Conservation (phyloP, 2,797 vertebrate species). For the Semotilus atromaculatus region DNA sequence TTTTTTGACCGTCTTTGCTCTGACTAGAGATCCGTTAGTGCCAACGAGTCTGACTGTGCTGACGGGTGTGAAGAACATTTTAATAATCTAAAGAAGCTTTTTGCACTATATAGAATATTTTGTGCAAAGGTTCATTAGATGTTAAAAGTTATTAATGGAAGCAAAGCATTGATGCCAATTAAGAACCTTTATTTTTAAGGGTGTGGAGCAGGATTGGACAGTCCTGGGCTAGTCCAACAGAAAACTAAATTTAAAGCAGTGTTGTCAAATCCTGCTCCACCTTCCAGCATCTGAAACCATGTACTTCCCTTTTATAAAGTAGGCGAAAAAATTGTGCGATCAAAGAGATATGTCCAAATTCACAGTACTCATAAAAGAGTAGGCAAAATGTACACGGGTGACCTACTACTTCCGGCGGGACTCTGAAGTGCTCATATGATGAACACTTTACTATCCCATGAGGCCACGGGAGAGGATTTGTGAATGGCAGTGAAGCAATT, state of each 20-base stretch:
- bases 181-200: not conserved
- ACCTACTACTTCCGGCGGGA: too few relatives aligned
- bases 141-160: not conserved
- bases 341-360: not conserved
- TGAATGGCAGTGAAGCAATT: not conserved
- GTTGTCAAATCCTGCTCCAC: not conserved
- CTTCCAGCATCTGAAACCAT: not conserved
- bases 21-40: too few relatives aligned
- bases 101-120: not conserved
- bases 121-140: not conserved
- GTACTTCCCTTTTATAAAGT: not conserved
- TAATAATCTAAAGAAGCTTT: not conserved
- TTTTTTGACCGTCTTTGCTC: too few relatives aligned
- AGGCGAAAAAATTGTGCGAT: not conserved
- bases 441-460: too few relatives aligned
- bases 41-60: too few relatives aligned
- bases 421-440: too few relatives aligned
- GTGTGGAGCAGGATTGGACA: not conserved
- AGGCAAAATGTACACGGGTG: not conserved
- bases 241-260: not conserved
- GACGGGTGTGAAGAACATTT: not conserved
- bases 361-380: not conserved
- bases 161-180: conserved; percentile 5
- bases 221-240: not conserved
- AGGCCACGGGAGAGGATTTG: too few relatives aligned